phyloP scores from a whole-genome alignment of 2,888 invertebrate species.

The Dicyrtoma fusca region DNA sequence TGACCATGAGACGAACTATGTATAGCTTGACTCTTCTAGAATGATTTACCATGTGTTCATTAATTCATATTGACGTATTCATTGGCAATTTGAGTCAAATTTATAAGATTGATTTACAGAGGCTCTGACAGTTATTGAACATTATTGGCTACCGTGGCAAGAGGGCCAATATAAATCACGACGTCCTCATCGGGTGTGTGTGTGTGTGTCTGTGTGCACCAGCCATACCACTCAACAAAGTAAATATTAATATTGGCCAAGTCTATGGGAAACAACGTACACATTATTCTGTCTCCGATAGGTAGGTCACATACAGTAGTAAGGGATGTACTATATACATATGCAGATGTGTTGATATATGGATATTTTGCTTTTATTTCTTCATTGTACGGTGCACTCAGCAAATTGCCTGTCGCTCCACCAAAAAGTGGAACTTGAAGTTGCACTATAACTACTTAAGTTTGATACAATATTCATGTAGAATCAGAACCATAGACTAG shows the following conservation, averaged over 20 bases:
- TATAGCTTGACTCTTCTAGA: background rate
- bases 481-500: no score
- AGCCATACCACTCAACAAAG: background rate
- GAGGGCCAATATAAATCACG: constrained; percentile 6
- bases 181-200: background rate
- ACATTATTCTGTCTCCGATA: background rate
- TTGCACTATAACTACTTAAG: no score
- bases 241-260: background rate
- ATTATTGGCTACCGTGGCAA: constrained; percentile 8
- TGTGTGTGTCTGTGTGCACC: background rate
- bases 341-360: no score
- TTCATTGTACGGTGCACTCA: no score
- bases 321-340: no score
- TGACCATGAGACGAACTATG: no score
- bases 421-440: no score
- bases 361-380: no score
- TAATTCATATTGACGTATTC: constrained; percentile 22
- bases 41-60: constrained; percentile 9
- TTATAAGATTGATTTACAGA: constrained; percentile 26
- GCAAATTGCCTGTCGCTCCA: no score
- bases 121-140: constrained; percentile 11
- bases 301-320: background rate
- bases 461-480: no score
- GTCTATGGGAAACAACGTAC: background rate
- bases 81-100: constrained; percentile 31